Evolutionary conservation across 1,140 invertebrate species (phyloP).

Genomic region (Oncopeltus fasciatus): DNA sequence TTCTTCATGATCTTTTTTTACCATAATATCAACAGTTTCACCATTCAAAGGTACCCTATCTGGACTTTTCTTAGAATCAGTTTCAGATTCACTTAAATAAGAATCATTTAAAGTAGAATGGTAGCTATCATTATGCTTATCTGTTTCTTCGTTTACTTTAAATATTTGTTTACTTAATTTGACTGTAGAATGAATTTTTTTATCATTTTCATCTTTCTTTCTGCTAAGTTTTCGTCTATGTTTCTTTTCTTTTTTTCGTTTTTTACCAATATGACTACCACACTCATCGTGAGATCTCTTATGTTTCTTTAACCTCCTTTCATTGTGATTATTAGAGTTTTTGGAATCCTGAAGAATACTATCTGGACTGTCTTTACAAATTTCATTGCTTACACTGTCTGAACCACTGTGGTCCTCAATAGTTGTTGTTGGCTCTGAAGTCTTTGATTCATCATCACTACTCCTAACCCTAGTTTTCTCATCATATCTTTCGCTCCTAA

Average conservation of each 20-base stretch:
- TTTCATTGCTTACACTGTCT: not conserved
- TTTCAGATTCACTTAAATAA: too few relatives aligned
- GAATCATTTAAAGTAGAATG: too few relatives aligned
- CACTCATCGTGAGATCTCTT: not conserved
- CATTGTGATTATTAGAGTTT: too few relatives aligned
- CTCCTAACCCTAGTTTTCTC: not conserved
- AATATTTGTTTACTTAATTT: too few relatives aligned
- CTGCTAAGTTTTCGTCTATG: slow-evolving; percentile 9
- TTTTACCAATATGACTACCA: not conserved
- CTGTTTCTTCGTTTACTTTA: too few relatives aligned
- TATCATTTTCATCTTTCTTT: not conserved
- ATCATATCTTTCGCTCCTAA: not conserved
- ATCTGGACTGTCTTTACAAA: not conserved
- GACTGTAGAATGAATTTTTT: too few relatives aligned
- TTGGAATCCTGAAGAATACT: too few relatives aligned
- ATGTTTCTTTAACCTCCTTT: not conserved
- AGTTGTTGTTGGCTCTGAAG: not conserved
- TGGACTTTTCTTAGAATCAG: not conserved
- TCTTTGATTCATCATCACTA: not conserved
- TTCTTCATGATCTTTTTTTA: slow-evolving; percentile 2
- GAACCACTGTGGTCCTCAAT: not conserved
- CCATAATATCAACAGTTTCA: not conserved
- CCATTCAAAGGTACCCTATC: not conserved
- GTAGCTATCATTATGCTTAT: too few relatives aligned
- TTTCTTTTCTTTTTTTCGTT: slow-evolving; percentile 10